phyloP scores from a whole-genome alignment of 2,797 vertebrate species.

The Cynodonichthys magdalenae region DNA sequence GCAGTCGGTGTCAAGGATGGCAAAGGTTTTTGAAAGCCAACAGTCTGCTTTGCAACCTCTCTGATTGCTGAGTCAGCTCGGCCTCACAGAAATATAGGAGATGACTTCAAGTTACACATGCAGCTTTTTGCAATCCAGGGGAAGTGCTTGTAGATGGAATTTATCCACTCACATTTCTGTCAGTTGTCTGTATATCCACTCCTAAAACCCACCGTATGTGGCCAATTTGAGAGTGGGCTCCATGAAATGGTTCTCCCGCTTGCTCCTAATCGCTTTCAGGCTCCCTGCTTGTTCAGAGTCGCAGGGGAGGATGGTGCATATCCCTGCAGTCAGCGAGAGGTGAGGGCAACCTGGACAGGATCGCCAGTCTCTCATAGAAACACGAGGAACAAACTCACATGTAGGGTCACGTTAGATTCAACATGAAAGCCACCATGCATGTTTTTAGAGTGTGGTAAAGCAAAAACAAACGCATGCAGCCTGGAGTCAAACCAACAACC shows the following conservation, averaged over 20 bases:
- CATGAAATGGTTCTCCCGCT: not conserved
- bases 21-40: not conserved
- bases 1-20: not conserved
- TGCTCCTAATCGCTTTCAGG: no score
- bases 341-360: no score
- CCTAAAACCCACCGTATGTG: not conserved
- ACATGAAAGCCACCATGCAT: no score
- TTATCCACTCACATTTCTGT: not conserved
- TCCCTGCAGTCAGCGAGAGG: no score
- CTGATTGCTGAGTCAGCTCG: constrained; percentile 1
- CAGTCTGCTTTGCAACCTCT: not conserved
- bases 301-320: no score
- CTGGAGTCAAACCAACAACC: no score
- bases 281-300: no score
- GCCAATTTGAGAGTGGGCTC: not conserved
- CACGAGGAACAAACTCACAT: no score
- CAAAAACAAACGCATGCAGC: no score
- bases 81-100: not conserved
- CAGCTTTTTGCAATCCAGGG: not conserved
- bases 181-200: not conserved
- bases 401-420: no score
- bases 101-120: not conserved
- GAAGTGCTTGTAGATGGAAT: not conserved
- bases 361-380: no score
- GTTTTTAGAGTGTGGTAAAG: no score